phyloP scores from a whole-genome alignment of 2,888 invertebrate species.

The Hymenopus coronatus region DNA sequence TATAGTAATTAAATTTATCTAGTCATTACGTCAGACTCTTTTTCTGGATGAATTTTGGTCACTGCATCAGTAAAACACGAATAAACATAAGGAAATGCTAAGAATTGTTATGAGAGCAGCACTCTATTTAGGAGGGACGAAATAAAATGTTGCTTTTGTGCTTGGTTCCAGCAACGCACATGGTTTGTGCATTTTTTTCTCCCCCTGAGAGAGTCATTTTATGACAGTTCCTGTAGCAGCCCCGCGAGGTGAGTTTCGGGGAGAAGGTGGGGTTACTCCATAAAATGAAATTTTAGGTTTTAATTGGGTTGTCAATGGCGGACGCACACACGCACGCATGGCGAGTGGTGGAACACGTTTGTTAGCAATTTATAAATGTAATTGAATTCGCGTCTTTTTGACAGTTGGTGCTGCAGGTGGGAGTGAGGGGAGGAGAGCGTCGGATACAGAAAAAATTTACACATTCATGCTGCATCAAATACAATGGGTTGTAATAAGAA shows the following conservation, averaged over 20 bases:
- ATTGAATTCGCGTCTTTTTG: constrained; percentile 9
- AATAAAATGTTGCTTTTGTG: background rate
- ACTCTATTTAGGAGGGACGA: no score
- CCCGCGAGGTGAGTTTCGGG: background rate
- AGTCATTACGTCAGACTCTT: no score
- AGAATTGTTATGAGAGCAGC: no score
- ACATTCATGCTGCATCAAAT: background rate
- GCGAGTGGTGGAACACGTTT: background rate
- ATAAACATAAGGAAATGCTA: no score
- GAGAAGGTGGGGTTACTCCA: background rate
- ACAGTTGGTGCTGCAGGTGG: background rate
- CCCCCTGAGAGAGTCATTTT: background rate
- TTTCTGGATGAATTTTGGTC: no score
- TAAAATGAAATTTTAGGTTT: constrained; percentile 17
- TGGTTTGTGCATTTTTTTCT: background rate
- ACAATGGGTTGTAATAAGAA: background rate
- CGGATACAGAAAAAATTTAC: background rate
- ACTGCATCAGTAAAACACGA: no score
- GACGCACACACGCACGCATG: background rate
- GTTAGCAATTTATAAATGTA: constrained; percentile 16
- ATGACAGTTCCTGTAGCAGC: background rate
- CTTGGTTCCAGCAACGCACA: background rate
- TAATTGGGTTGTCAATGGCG: constrained; percentile 18
- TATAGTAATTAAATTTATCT: no score
- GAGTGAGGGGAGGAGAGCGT: background rate